These are phyloP conservation scores for Venusia cambrica DNA, from an alignment of 2,888 invertebrate species.

Conservation along the genomic window DNA sequence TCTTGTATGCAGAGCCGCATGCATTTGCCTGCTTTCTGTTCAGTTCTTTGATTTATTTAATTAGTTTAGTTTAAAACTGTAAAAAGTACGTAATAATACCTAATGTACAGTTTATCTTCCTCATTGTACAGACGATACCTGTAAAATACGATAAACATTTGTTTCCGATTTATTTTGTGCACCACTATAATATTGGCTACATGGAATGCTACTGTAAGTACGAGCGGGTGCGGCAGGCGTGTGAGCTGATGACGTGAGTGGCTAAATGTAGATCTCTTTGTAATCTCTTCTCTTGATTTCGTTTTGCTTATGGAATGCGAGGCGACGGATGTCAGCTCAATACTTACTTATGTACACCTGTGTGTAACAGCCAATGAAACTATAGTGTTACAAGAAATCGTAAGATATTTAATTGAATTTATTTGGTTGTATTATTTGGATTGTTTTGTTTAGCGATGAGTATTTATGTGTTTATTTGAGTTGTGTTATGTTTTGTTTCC, in stretches of 20 bases:
- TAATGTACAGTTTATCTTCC: slow-evolving; percentile 78
- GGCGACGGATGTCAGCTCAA: slow-evolving; percentile 58
- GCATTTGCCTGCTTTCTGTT: slow-evolving; percentile 87
- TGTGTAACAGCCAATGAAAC: slow-evolving; percentile 43
- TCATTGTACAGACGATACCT: slow-evolving; percentile 76
- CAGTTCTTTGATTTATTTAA: slow-evolving; percentile 77
- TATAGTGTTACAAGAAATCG: slow-evolving; percentile 55
- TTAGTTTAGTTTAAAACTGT: slow-evolving; percentile 79
- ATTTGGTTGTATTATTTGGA: slow-evolving; percentile 55
- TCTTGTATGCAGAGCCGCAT: slow-evolving; percentile 84
- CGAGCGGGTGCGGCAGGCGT: slow-evolving; percentile 50
- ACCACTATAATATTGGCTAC: slow-evolving; percentile 85
- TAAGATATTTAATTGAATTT: slow-evolving; percentile 46
- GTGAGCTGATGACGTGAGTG: slow-evolving; percentile 54
- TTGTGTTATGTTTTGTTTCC: slow-evolving; percentile 82
- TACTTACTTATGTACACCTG: slow-evolving; percentile 41
- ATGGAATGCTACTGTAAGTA: slow-evolving; percentile 84
- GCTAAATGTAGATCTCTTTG: slow-evolving; percentile 49
- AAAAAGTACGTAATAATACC: slow-evolving; percentile 65
- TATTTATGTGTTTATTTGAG: slow-evolving; percentile 79
- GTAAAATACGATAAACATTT: slow-evolving; percentile 79
- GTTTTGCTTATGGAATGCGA: slow-evolving; percentile 71
- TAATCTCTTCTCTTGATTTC: slow-evolving; percentile 62
- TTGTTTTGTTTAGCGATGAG: slow-evolving; percentile 76
- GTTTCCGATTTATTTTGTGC: slow-evolving; percentile 85